These are phyloP conservation scores for Nipponacmea schrenckii DNA, from an alignment of 2,888 invertebrate species.

Conservation along the genomic window DNA sequence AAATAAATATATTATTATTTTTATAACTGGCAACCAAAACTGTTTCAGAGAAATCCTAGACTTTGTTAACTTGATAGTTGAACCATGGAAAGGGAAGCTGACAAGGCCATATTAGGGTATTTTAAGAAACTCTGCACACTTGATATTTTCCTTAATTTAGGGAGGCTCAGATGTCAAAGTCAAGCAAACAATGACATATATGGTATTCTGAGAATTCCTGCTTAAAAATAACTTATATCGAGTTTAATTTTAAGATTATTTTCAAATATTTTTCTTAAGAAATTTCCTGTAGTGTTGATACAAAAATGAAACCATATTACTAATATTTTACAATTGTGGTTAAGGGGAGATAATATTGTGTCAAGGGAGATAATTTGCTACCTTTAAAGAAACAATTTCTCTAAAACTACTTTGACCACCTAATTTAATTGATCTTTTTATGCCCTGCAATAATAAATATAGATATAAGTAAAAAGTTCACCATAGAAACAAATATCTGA, in stretches of 20 bases:
- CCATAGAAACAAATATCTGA: neutral
- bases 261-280: neutral
- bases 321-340: neutral
- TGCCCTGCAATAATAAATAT: slow-evolving; percentile 24
- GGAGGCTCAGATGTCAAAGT: too few species aligned
- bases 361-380: slow-evolving; percentile 15
- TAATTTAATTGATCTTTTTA: slow-evolving; percentile 31
- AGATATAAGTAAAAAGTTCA: neutral
- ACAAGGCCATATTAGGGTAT: too few species aligned
- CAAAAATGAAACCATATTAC: too few species aligned
- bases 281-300: too few species aligned
- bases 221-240: neutral
- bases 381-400: slow-evolving; percentile 29
- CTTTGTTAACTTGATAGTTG: neutral
- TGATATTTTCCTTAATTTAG: too few species aligned
- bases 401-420: slow-evolving; percentile 20
- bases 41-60: neutral
- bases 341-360: slow-evolving; percentile 8
- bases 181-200: too few species aligned
- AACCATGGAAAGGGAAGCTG: too few species aligned
- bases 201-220: too few species aligned
- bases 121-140: too few species aligned
- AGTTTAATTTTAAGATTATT: neutral
- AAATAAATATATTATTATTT: neutral
- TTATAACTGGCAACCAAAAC: neutral